phyloP scores from a whole-genome alignment of 2,113 vertebrate species.

The Felis chaus region DNA sequence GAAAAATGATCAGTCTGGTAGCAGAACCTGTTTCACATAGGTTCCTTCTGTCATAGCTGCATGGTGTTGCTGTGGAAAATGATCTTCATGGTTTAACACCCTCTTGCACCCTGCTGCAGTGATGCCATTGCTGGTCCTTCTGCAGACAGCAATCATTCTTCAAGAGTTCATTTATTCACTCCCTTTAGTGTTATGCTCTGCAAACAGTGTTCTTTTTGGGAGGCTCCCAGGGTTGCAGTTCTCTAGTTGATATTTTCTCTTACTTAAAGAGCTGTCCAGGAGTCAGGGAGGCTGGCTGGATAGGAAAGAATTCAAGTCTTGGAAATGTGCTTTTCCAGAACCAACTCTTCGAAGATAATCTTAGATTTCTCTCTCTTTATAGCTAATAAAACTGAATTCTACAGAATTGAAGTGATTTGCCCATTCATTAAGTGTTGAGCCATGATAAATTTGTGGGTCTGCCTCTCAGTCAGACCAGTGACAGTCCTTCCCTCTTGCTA shows the following conservation, averaged over 20 bases:
- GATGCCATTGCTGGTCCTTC: too few species aligned
- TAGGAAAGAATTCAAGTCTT: neutral
- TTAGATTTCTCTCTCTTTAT: neutral
- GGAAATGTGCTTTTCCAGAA: neutral
- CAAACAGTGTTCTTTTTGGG: neutral
- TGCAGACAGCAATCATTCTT: neutral
- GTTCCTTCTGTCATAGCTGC: neutral
- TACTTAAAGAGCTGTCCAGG: neutral
- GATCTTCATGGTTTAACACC: neutral
- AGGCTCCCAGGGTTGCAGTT: neutral
- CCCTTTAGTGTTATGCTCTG: neutral
- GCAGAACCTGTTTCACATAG: neutral
- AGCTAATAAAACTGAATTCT: neutral
- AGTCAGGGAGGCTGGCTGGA: neutral
- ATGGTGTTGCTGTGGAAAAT: neutral
- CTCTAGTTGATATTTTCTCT: neutral
- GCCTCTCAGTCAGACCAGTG: neutral
- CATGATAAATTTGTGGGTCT: neutral
- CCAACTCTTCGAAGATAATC: neutral
- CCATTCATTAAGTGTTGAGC: neutral
- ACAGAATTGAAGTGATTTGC: neutral
- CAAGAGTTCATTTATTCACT: neutral
- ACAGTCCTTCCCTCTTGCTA: neutral
- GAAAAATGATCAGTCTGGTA: neutral
- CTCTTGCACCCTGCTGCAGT: too few species aligned